Evolutionary conservation across 2,113 vertebrate genomes (phyloP).

Genomic region (Brevimyrus niger): DNA sequence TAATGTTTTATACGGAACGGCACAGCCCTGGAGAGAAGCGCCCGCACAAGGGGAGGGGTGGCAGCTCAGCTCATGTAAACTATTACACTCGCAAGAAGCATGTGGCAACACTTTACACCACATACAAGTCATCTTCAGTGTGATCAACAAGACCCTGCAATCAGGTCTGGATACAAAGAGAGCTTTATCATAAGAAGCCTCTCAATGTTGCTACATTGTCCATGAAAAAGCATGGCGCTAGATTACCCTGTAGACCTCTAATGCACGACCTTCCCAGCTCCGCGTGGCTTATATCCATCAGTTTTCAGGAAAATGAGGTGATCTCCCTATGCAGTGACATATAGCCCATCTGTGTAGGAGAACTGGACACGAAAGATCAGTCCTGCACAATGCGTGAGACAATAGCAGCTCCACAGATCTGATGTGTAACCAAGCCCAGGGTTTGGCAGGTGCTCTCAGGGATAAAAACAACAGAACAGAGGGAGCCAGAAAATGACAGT

Average conservation of each 20-base stretch:
- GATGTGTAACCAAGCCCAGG: background rate
- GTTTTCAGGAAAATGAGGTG: background rate
- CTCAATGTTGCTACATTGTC: background rate
- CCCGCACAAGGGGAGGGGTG: background rate
- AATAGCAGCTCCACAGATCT: background rate
- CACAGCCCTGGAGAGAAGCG: conserved; percentile 34
- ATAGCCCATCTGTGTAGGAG: background rate
- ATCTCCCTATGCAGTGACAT: background rate
- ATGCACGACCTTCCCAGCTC: background rate
- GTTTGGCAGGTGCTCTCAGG: background rate
- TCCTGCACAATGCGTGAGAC: background rate
- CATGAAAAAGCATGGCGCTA: background rate
- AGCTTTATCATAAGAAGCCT: background rate
- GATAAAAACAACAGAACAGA: background rate
- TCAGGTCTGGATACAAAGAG: background rate
- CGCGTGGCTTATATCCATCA: background rate
- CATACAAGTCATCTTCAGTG: background rate
- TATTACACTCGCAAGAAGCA: background rate
- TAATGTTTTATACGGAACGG: conserved; percentile 50
- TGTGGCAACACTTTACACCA: background rate
- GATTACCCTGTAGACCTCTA: background rate
- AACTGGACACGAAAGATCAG: background rate
- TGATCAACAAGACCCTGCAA: background rate
- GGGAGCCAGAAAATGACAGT: background rate
- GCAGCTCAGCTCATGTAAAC: background rate